A percentile compares a stretch with the other conserved stretches of the same genome.
Conservation (phyloP, 35 echinoderm and acorn worm genomes). For the Strongylocentrotus purpuratus region DNA sequence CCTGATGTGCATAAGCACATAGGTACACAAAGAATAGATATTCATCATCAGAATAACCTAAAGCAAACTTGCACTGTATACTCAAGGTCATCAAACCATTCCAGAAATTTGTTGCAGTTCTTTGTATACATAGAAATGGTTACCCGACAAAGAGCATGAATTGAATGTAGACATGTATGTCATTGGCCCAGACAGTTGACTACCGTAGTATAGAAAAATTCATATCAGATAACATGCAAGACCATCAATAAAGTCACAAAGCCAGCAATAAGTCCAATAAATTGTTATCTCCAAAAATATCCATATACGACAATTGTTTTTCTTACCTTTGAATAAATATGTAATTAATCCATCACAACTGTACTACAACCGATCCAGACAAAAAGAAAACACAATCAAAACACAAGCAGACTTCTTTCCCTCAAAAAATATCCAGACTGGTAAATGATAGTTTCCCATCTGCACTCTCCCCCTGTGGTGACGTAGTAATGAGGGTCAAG, state of each 20-base stretch:
- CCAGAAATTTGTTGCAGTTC: too few relatives aligned
- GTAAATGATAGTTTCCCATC: slow-evolving; percentile 30
- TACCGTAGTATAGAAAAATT: not conserved
- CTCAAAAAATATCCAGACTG: not conserved
- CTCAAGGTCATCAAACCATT: too few relatives aligned
- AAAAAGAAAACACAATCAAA: not conserved
- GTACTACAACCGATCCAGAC: not conserved
- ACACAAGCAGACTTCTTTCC: not conserved
- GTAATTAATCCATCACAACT: not conserved
- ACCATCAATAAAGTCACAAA: not conserved
- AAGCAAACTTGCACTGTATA: too few relatives aligned
- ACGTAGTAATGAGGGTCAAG: not conserved
- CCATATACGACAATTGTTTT: not conserved
- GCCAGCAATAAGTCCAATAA: not conserved
- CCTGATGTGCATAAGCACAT: too few relatives aligned
- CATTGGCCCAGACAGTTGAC: not conserved
- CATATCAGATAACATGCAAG: not conserved
- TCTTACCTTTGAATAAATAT: not conserved
- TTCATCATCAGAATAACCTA: too few relatives aligned
- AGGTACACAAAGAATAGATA: too few relatives aligned
- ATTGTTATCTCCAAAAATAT: not conserved
- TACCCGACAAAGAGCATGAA: too few relatives aligned
- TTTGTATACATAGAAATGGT: too few relatives aligned
- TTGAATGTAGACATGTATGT: not conserved
- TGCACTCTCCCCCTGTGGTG: slow-evolving; percentile 13